Conservation (phyloP, 2,888 invertebrate genomes). For the Sinhomidia bicolor region DNA sequence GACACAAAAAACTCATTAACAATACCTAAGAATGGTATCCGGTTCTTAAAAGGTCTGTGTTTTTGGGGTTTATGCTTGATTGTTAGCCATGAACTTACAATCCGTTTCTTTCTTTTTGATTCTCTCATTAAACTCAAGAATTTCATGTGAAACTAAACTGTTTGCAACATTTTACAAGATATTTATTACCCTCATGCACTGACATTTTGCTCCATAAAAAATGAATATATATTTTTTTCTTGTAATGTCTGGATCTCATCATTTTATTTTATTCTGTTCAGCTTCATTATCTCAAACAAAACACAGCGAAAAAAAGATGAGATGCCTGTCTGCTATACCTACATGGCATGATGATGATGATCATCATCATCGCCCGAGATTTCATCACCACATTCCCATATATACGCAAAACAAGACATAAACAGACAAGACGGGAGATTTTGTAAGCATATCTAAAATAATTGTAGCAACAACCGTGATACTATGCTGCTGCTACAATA, state of each 20-base stretch:
- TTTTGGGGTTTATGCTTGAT: no score
- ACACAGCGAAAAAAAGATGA: not conserved
- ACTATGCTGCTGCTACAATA: not conserved
- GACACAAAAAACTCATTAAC: not conserved
- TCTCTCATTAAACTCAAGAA: not conserved
- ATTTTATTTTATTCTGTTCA: not conserved
- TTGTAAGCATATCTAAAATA: not conserved
- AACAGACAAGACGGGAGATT: not conserved
- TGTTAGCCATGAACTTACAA: not conserved
- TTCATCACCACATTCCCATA: not conserved
- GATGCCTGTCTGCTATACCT: no score
- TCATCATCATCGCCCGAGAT: not conserved
- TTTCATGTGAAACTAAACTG: conserved; percentile 10
- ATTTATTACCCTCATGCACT: not conserved
- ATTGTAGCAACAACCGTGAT: conserved; percentile 6
- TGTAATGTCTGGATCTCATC: conserved; percentile 47
- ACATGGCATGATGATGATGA: no score
- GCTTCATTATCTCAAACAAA: conserved; percentile 47
- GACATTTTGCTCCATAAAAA: conserved; percentile 6
- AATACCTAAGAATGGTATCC: no score
- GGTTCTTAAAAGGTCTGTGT: no score
- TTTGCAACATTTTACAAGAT: not conserved
- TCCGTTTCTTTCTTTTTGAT: not conserved
- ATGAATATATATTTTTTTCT: not conserved
- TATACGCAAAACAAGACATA: not conserved